Evolutionary conservation across 2,113 vertebrate genomes (phyloP), one percentile per base, ranked within the genome.

Genomic region (Lathamus discolor): DNA sequence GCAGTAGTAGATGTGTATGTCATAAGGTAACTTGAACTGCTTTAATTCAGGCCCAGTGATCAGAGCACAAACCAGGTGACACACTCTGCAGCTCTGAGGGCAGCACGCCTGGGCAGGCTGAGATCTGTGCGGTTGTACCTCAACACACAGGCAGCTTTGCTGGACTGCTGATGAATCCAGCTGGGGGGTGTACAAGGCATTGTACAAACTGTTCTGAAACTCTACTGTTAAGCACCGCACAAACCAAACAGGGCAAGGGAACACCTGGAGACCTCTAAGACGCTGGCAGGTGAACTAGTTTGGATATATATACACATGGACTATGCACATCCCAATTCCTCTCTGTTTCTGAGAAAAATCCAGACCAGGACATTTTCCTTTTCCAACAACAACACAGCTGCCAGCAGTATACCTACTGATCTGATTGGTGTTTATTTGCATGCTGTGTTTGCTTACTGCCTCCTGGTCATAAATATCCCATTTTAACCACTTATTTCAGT

Each of bases 341-440:
- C 20, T 41, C 63, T 29, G 48, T 25, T 67, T 41, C 74, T 35
- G n/a, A 77, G 78, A 92, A 43, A 43, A 63, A 68, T 43, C 46
- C 29, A 39, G 44, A 78, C 59, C 63, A 57, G 80, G 67, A 80
- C 7, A 33, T 75, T 81, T 87, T 83, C 55, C 46, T 83, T 72
- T 41, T 48, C 78, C 54, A 86, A 12, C 13, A 54, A 77, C 44
- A 83, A 44, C 59, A 25, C 77, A 87, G 84, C 90, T 75, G 61
- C 68, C 91, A 88, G 70, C 67, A 94, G 84, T 80, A 91, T 63
- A 83, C 64, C 78, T 67, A 76, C 86, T 29, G 67, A 74, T 91
- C 28, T 91, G 63, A 52, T 64, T 72, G n/a, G 29, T 72, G 19
- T 81, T 89, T 83, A 92, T 92, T 90, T 92, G 83, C 88, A 91